Base-by-base conservation (phyloP, 2,888 invertebrate species). In the Lysandra coridon region DNA sequence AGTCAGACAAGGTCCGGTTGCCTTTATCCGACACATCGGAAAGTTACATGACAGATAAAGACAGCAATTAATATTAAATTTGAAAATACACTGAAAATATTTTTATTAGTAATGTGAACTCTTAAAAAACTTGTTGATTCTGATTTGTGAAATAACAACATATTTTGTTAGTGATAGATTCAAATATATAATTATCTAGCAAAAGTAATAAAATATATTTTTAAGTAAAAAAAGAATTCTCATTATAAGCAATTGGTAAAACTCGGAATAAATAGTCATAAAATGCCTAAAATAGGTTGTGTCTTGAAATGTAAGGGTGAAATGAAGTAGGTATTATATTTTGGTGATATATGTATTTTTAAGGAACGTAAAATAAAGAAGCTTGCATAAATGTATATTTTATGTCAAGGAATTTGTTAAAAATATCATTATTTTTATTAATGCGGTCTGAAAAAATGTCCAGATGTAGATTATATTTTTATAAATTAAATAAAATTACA, bases 211-310 rank as follows among this genome's bases (percentile, higher is more conserved):
- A 33, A 69, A 33, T 69, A 69, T 69, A 23, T 69, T 69, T 69
- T 64, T 69, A 1, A 33, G 33, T 33, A 12, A 33, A 64, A 53
- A 62, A 30, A 69, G 0, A 30, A 69, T 33, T 69, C 1, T 69
- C 14, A 33, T 14, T 30, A 4, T 30, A 12, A 5, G 12, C 64
- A 17, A 69, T 69, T 69, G 69, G 14, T 69, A 33, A 5, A 33
- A 69, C 0, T 69, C 69, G 69, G 30, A 69, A 69, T 69, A 69
- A 69, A 33, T 69, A 69, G 12, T 69, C 14, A 14, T 14, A 33
- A 69, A 69, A 69, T 69, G 69, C 33, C 33, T 69, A 69, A 69
- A 33, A 33, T 69, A 69, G 33, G 69, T 69, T 33, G 69, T 69
- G 69, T 69, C 33, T 69, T 69, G 14, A 64, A 64, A 69, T 64